Percentiles rank a stretch among this genome's conserved stretches.
Evolutionary conservation across 2,888 invertebrate genomes (phyloP).

Genomic region (Epistrophella euchroma): DNA sequence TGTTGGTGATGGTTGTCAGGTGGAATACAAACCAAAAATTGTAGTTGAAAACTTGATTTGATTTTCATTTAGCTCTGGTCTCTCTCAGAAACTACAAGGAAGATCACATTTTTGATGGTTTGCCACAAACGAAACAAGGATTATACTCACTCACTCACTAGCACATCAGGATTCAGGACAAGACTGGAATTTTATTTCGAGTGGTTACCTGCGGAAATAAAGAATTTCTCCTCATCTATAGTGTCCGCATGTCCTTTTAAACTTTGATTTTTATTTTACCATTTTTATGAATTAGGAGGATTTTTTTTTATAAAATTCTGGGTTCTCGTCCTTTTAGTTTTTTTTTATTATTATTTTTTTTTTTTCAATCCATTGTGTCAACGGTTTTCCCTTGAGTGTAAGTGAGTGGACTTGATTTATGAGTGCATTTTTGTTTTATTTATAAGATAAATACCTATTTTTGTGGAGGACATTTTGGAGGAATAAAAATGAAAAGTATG

Average conservation of each 20-base stretch:
- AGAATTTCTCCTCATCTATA: neutral
- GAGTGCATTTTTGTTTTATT: neutral
- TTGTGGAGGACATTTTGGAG: neutral
- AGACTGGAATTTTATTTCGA: neutral
- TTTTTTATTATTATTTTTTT: neutral
- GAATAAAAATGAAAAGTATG: neutral
- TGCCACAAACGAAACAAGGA: conserved; percentile 17
- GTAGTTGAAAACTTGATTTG: conserved; percentile 40
- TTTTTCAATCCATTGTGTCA: conserved; percentile 7
- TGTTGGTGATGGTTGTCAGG: neutral
- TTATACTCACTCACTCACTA: conserved; percentile 18
- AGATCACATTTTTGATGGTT: conserved; percentile 40
- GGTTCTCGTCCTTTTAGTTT: neutral
- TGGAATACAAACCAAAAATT: conserved; percentile 24
- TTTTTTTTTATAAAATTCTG: neutral
- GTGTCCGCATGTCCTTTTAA: neutral
- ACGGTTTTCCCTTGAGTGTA: neutral
- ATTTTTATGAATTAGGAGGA: neutral
- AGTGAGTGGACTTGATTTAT: conserved; percentile 32
- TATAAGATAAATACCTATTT: neutral
- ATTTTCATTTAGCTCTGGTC: conserved; percentile 25
- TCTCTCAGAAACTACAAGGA: neutral
- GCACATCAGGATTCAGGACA: too few species aligned
- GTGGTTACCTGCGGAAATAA: neutral
- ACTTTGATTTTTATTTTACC: neutral